Evolutionary conservation across 2,888 invertebrate species (phyloP), one percentile per base, ranked within the genome.

Genomic region (Phanerotoma sp.): DNA sequence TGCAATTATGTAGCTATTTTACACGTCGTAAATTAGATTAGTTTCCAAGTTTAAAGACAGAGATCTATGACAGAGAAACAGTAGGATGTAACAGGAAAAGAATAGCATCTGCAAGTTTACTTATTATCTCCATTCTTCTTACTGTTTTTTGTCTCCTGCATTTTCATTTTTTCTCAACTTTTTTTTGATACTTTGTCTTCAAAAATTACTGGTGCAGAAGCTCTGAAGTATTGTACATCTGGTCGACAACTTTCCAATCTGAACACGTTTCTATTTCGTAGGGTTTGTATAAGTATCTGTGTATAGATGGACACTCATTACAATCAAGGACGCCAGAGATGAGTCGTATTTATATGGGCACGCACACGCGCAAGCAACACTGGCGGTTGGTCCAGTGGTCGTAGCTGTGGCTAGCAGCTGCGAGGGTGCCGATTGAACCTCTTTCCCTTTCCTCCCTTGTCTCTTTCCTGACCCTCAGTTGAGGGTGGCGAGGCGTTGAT

Each of bases 401-500:
- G 71, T 71, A 69, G 71, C 72, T 72, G 74, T 71, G 73, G 73
- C 73, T 61, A 64, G 63, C 61, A 60, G 62, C 70, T 72, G 73
- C 69, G 72, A 71, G 71, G 72, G 70, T 70, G 71, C 68, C 66
- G 68, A 74, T 71, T 69, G 69, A 69, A 61, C 63, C 62, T 63
- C 65, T 57, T 44, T 38, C 48, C 51, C 51, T 40, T 54, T 57
- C 50, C 40, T 44, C 37, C 45, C 54, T 44, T 48, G 55, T 57
- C 51, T 54, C 42, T 54, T 41, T 51, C 46, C 11, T 33, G 35
- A 11, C 20, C 37, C 48, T 22, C 20, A 13, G 33, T 33, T 10
- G 66, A 69, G 69, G 69, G 74, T 72, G 72, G 74, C 70, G 74
- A 76, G 76, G 75, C 77, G 75, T 77, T 77, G 77, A 77, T 77